Evolutionary conservation across 1,140 invertebrate species (phyloP).

Genomic region (Rhynchophorus ferrugineus): DNA sequence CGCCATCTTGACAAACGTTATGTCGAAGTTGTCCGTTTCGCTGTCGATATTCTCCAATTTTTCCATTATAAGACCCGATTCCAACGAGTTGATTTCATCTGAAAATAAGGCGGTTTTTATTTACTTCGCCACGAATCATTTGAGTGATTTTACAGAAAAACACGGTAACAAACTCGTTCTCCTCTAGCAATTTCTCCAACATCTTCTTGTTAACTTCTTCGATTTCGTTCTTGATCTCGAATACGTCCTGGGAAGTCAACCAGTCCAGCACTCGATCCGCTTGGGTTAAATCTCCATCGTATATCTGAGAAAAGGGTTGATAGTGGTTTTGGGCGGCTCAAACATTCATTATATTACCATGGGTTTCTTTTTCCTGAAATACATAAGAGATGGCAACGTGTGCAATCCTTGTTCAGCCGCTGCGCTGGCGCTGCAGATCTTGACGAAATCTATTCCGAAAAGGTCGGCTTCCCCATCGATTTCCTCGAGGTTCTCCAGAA

Average conservation of each 20-base stretch:
- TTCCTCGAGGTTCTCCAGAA: slow-evolving; percentile 80
- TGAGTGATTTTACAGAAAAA: slow-evolving; percentile 77
- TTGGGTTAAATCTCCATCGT: slow-evolving; percentile 85
- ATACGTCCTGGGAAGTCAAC: slow-evolving; percentile 90
- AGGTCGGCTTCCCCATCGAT: slow-evolving; percentile 91
- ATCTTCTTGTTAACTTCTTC: slow-evolving; percentile 93
- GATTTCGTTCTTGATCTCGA: slow-evolving; percentile 94
- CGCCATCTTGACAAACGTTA: slow-evolving; percentile 91
- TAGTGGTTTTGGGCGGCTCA: too few relatives aligned
- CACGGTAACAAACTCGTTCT: slow-evolving; percentile 91
- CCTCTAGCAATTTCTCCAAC: slow-evolving; percentile 87
- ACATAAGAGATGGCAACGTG: slow-evolving; percentile 78
- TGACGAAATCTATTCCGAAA: slow-evolving; percentile 91
- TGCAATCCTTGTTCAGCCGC: slow-evolving; percentile 74
- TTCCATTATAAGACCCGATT: slow-evolving; percentile 70
- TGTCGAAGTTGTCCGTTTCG: slow-evolving; percentile 89
- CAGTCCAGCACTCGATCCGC: slow-evolving; percentile 79
- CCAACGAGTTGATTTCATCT: slow-evolving; percentile 73
- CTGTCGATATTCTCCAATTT: slow-evolving; percentile 87
- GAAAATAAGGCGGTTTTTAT: slow-evolving; percentile 3
- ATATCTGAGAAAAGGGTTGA: slow-evolving; percentile 52
- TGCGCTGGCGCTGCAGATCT: slow-evolving; percentile 78
- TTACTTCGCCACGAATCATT: not conserved
- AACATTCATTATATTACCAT: slow-evolving; percentile 49
- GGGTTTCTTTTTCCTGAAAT: slow-evolving; percentile 81